phyloP scores from a whole-genome alignment of 30 jellyfish, hydroid and myxozoan species.

The Aurelia aurita region DNA sequence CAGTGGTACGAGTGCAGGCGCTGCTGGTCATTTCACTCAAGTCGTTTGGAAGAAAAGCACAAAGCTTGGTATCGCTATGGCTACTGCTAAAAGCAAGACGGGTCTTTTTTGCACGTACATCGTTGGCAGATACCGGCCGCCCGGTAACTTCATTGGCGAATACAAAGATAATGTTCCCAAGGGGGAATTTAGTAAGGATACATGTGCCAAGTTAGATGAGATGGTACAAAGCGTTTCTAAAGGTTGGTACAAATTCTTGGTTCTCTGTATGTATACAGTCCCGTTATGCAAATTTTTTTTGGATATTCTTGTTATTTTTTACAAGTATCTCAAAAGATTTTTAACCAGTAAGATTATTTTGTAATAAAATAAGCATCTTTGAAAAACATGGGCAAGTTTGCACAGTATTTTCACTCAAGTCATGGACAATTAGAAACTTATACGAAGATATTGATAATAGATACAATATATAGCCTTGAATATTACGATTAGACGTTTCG shows the following conservation, averaged over 20 bases:
- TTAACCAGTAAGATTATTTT: too few species aligned
- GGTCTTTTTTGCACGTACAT: conserved; percentile 74
- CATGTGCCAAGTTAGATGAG: conserved; percentile 58
- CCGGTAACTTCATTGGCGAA: conserved; percentile 85
- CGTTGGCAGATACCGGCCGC: conserved; percentile 87
- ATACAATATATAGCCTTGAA: too few species aligned
- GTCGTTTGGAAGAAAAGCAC: conserved; percentile 84
- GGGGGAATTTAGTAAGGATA: conserved; percentile 80
- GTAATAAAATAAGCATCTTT: too few species aligned
- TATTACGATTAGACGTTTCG: too few species aligned
- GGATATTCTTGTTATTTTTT: too few species aligned
- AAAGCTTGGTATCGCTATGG: conserved; percentile 83
- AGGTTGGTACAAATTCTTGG: conserved; percentile 1
- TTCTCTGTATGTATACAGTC: not conserved
- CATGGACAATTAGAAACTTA: too few species aligned
- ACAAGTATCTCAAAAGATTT: too few species aligned
- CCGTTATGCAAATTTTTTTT: too few species aligned
- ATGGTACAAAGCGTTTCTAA: conserved; percentile 28
- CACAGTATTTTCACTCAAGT: too few species aligned
- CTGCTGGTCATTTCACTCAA: conserved; percentile 95
- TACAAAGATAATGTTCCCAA: conserved; percentile 78
- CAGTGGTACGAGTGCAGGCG: conserved; percentile 76
- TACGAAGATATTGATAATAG: too few species aligned
- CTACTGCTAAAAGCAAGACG: conserved; percentile 56
- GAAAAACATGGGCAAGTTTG: too few species aligned